A percentile compares a stretch with the other conserved stretches of the same genome.
Conservation (phyloP, 2,888 invertebrate genomes). For the Tetropium fuscum region DNA sequence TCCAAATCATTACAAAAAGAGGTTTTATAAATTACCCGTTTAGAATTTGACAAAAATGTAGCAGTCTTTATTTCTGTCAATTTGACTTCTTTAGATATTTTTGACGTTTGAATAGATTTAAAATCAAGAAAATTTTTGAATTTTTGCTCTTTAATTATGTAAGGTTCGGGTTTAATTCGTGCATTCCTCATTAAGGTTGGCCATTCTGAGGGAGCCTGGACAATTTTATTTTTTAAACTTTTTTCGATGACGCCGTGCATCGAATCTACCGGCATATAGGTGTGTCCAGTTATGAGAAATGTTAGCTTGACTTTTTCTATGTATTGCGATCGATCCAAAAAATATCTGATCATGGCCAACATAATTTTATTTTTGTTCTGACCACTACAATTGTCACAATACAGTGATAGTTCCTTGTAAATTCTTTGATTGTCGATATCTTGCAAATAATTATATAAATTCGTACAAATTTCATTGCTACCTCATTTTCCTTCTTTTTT, state of each 20-base stretch:
- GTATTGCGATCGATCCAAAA: not conserved
- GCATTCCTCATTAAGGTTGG: not conserved
- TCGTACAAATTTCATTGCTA: too few species aligned
- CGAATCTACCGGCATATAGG: not conserved
- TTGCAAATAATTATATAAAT: too few species aligned
- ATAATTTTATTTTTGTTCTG: conserved; percentile 23
- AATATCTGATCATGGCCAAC: conserved; percentile 7
- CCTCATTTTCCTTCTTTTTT: too few species aligned
- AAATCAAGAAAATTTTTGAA: not conserved
- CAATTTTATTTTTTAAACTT: not conserved
- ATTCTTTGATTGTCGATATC: too few species aligned
- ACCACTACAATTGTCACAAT: conserved; percentile 25
- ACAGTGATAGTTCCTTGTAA: too few species aligned
- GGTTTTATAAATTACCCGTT: too few species aligned
- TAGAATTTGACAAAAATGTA: too few species aligned
- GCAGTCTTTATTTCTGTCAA: not conserved
- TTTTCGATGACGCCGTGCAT: not conserved
- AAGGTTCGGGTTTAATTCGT: not conserved
- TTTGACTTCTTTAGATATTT: too few species aligned
- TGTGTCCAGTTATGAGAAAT: not conserved
- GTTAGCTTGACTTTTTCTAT: not conserved
- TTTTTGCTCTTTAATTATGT: not conserved
- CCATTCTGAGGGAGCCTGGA: not conserved
- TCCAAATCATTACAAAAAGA: too few species aligned
- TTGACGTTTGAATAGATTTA: too few species aligned